A percentile compares a stretch with the other conserved stretches of the same genome.
phyloP scores from a whole-genome alignment of 2,797 vertebrate species.

The Sebastes glaucus region DNA sequence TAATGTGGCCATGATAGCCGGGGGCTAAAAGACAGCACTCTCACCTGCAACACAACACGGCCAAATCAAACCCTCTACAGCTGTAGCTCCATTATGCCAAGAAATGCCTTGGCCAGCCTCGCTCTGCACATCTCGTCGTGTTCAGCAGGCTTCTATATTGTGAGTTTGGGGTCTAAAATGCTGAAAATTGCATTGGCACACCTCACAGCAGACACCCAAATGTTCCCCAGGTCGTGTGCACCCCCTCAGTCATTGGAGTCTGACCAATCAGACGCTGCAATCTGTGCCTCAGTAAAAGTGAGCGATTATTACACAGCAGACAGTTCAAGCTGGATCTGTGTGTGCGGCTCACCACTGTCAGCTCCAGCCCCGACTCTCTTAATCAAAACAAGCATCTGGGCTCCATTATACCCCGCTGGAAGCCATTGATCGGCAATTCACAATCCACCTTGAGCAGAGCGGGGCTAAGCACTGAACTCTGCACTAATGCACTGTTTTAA shows the following conservation, averaged over 20 bases:
- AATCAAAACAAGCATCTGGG: conserved; percentile 80
- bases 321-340: conserved; percentile 56
- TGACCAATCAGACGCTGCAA: conserved; percentile 64
- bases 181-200: conserved; percentile 64
- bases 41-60: conserved; percentile 48
- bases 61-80: conserved; percentile 62
- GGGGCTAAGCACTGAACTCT: conserved; percentile 25
- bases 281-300: conserved; percentile 66
- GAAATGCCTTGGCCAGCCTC: conserved; percentile 39
- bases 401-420: conserved; percentile 69
- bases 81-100: conserved; percentile 46
- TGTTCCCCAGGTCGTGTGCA: conserved; percentile 18
- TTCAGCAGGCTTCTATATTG: conserved; percentile 42
- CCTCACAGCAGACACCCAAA: conserved; percentile 42
- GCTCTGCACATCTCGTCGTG: conserved; percentile 39
- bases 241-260: conserved; percentile 57
- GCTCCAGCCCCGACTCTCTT: conserved; percentile 69
- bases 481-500: conserved; percentile 37
- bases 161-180: conserved; percentile 60
- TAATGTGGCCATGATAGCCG: not conserved
- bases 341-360: conserved; percentile 60
- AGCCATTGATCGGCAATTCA: conserved; percentile 70
- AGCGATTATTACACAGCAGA: conserved; percentile 68
- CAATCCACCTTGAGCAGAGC: conserved; percentile 47
- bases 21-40: conserved; percentile 26